Percentiles rank a stretch among this genome's conserved stretches.
These are phyloP conservation scores for Bombyx mandarina DNA, from an alignment of 1,140 invertebrate species.

Conservation along the genomic window DNA sequence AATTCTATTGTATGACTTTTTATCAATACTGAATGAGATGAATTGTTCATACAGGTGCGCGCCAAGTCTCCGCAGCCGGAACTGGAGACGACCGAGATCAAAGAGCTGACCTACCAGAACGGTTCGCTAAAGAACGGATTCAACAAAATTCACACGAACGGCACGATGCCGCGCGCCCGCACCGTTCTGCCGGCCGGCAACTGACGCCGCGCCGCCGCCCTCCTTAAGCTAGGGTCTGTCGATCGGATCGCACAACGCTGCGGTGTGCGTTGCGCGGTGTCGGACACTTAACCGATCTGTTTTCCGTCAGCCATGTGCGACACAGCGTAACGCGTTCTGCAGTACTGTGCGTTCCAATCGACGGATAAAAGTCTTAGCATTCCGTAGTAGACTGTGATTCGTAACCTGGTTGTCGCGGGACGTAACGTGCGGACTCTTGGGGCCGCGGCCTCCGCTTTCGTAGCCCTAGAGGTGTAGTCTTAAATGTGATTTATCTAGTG, in stretches of 20 bases:
- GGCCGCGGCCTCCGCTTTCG: not conserved
- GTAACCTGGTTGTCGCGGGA: conserved; percentile 19
- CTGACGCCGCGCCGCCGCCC: conserved; percentile 29
- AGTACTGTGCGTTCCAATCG: too few species aligned
- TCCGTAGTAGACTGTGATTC: conserved; percentile 35
- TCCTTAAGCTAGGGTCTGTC: not conserved
- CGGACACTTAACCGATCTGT: too few species aligned
- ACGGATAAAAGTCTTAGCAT: conserved; percentile 9
- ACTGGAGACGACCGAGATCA: conserved; percentile 23
- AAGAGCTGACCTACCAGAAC: conserved; percentile 41
- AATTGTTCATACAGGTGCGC: conserved; percentile 25
- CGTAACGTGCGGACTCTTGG: not conserved
- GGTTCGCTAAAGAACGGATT: conserved; percentile 49
- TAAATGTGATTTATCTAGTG: conserved; percentile 64
- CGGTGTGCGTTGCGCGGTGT: too few species aligned
- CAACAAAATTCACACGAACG: conserved; percentile 50
- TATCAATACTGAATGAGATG: not conserved
- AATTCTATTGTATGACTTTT: too few species aligned
- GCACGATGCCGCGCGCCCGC: conserved; percentile 35
- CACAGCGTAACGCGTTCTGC: too few species aligned
- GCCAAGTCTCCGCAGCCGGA: conserved; percentile 34
- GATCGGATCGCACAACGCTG: too few species aligned
- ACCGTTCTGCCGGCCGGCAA: conserved; percentile 59
- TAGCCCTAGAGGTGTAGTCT: conserved; percentile 25
- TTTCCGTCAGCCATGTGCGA: too few species aligned